Percentiles rank a stretch among this genome's conserved stretches.
Evolutionary conservation across 2,888 invertebrate genomes (phyloP).

Genomic region (Venusia cambrica): DNA sequence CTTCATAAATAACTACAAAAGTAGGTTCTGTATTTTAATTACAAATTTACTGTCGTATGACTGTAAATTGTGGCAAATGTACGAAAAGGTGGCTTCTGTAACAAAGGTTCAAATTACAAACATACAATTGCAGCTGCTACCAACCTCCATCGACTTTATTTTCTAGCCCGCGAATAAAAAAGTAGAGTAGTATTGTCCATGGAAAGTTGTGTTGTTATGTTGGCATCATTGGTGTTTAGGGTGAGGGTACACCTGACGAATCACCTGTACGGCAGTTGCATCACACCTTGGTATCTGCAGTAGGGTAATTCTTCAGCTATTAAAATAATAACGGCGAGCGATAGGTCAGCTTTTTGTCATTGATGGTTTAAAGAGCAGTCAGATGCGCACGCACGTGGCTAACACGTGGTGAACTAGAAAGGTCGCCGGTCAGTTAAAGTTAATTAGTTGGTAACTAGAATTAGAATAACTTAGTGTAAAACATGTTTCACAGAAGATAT

Average conservation of each 20-base stretch:
- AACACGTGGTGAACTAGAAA: constrained; percentile 31
- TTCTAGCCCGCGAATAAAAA: constrained; percentile 12
- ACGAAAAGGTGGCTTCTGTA: constrained; percentile 30
- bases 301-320: constrained; percentile 38
- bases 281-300: constrained; percentile 52
- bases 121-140: constrained; percentile 13
- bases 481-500: too few relatives aligned
- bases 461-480: too few relatives aligned
- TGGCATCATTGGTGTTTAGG: constrained; percentile 38
- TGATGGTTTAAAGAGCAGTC: constrained; percentile 52
- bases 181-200: constrained; percentile 14
- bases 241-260: constrained; percentile 53
- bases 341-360: constrained; percentile 67
- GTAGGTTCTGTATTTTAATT: constrained; percentile 42
- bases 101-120: constrained; percentile 29
- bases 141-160: constrained; percentile 16
- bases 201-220: constrained; percentile 18
- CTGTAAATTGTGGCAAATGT: constrained; percentile 33
- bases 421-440: constrained; percentile 29
- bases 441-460: constrained; percentile 9
- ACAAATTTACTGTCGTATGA: constrained; percentile 43
- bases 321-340: constrained; percentile 44
- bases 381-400: constrained; percentile 58
- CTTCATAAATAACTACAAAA: constrained; percentile 14
- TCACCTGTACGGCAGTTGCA: constrained; percentile 66